Base-by-base conservation (phyloP, 2,888 invertebrate genomes). In the Coleophora flavipennella region DNA sequence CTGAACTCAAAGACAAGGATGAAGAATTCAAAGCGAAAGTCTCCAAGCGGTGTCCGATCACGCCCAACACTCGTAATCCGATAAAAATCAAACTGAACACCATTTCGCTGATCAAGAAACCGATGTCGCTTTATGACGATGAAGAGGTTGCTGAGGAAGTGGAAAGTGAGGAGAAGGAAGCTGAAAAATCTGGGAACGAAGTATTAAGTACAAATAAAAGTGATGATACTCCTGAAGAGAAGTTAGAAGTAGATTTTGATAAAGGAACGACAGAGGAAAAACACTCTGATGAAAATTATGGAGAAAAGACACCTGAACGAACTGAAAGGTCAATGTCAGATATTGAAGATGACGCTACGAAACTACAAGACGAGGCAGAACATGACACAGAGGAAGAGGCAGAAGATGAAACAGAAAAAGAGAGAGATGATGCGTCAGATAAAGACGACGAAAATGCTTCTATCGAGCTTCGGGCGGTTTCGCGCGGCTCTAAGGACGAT, bases 51-150 rank as follows among this genome's bases (percentile, higher is more conserved):
- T 76, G 75, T 46, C 79, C 77, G 10, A 77, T 75, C 40, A 76
- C 72, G 2, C 67, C 74, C 1, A 72, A 69, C 43, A 67, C 77
- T 1, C 64, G 80, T 8, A 70, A 76, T 35, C 83, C 80, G 4
- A 84, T 81, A 33, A 81, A 79, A 51, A 83, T 81, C 25, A 78
- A 74, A 51, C 57, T 83, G 20, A 64, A 75, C 50, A 65, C 74
- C 42, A 83, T 85, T 38, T 81, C 87, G 6, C 69, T 86, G 51
- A 84, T 86, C 53, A 85, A 78, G 58, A 76, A 86, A 53, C 79
- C 74, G 55, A 74, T 85, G 57, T 71, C 72, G 51, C 69, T 85
- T 50, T 87, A 88, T 48, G 88, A 88, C 51, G 88, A 87, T 46
- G 86, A 86, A 52, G 84, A 85, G 27, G 41, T 29, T n/a, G 35